Evolutionary conservation across 2,113 vertebrate genomes (phyloP).

Genomic region (Toxotes jaculatrix): DNA sequence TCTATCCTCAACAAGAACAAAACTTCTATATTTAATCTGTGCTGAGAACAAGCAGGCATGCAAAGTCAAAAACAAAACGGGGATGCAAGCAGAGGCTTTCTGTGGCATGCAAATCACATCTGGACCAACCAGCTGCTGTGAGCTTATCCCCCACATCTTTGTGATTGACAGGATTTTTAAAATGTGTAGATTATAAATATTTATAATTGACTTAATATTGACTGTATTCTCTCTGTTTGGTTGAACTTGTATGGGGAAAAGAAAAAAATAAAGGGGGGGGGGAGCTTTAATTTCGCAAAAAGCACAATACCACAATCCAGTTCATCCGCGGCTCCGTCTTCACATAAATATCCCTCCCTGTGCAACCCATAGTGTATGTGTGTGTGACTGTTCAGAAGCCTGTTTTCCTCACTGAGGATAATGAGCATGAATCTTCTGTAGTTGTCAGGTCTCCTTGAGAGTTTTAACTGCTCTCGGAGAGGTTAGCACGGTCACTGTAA

Average conservation of each 20-base stretch:
- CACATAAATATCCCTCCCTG: constrained; percentile 71
- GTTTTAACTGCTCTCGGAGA: constrained; percentile 48
- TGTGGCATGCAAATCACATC: constrained; percentile 85
- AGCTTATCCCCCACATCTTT: constrained; percentile 82
- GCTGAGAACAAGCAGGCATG: constrained; percentile 80
- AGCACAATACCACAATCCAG: constrained; percentile 63
- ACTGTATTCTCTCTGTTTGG: constrained; percentile 82
- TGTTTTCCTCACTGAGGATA: constrained; percentile 66
- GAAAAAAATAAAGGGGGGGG: constrained; percentile 49
- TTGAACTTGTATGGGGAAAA: constrained; percentile 66
- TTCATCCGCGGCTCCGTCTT: constrained; percentile 62
- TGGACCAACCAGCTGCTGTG: constrained; percentile 75
- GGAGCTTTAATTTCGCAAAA: constrained; percentile 62
- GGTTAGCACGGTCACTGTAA: constrained; percentile 59
- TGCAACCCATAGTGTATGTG: constrained; percentile 31
- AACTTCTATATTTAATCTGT: constrained; percentile 89
- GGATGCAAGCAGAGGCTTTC: constrained; percentile 78
- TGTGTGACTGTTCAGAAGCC: constrained; percentile 53
- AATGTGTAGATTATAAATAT: constrained; percentile 88
- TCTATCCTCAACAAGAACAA: constrained; percentile 83
- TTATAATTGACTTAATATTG: constrained; percentile 88
- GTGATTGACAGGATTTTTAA: constrained; percentile 86
- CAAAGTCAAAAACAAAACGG: constrained; percentile 83
- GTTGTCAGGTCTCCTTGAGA: constrained; percentile 54
- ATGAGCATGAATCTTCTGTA: constrained; percentile 60